A percentile compares a stretch with the other conserved stretches of the same genome.
Evolutionary conservation across 2,797 vertebrate species (phyloP).

Genomic region (Threskiornis aethiopicus): DNA sequence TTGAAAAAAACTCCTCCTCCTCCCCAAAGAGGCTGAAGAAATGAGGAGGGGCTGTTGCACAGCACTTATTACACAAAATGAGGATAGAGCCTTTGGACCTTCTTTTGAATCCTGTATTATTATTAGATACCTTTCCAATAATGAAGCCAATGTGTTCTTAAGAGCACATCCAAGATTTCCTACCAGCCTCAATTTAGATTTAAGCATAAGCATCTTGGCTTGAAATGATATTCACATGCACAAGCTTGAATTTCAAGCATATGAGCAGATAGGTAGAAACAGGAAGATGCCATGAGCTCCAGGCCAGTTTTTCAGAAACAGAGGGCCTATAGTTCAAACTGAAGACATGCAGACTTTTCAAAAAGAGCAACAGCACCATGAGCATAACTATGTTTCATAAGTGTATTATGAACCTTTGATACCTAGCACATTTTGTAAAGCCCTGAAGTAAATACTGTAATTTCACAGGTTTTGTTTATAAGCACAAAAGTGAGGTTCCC

Average conservation of each 20-base stretch:
- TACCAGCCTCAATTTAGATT: not conserved
- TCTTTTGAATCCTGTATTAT: not conserved
- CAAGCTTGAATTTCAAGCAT: not conserved
- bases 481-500: not conserved
- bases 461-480: not conserved
- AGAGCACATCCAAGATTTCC: not conserved
- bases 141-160: not conserved
- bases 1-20: not conserved
- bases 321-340: not conserved
- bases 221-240: not conserved
- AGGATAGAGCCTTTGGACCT: not conserved
- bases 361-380: not conserved
- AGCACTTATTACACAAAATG: not conserved
- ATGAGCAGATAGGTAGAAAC: not conserved
- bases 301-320: not conserved
- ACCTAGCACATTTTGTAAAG: not conserved
- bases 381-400: not conserved
- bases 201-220: not conserved
- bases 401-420: not conserved
- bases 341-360: not conserved
- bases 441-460: not conserved
- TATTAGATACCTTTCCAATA: not conserved
- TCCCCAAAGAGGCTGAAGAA: not conserved
- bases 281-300: not conserved
- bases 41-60: not conserved